These are phyloP conservation scores for Tylochromis polylepis DNA, from an alignment of 2,113 vertebrate species.

Conservation along the genomic window DNA sequence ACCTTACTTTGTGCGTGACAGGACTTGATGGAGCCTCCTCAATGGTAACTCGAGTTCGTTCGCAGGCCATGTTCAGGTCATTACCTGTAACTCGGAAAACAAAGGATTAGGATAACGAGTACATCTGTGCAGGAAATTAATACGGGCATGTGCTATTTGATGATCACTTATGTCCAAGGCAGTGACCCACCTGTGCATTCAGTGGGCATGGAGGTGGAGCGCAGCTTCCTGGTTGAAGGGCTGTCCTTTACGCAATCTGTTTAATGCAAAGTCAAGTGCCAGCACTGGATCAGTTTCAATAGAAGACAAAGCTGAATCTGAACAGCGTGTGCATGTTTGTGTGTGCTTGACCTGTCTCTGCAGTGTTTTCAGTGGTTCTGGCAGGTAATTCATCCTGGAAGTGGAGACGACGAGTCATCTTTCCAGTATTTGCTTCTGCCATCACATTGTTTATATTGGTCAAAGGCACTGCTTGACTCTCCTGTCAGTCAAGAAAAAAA, in stretches of 20 bases:
- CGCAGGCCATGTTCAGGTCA: constrained; percentile 80
- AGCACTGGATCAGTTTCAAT: not conserved
- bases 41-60: constrained; percentile 72
- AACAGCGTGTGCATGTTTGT: not conserved
- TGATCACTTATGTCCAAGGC: not conserved
- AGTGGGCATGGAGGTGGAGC: constrained; percentile 66
- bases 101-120: not conserved
- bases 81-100: constrained; percentile 44
- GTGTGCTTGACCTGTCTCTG: constrained; percentile 72
- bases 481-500: constrained; percentile 62
- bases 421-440: constrained; percentile 52
- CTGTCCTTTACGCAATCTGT: constrained; percentile 70
- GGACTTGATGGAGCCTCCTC: constrained; percentile 72
- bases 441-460: constrained; percentile 77
- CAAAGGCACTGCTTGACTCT: constrained; percentile 83
- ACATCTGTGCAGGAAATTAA: not conserved
- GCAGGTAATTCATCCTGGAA: constrained; percentile 72
- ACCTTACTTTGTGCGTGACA: constrained; percentile 73
- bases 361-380: constrained; percentile 38
- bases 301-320: not conserved
- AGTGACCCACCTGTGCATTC: constrained; percentile 71
- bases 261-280: not conserved
- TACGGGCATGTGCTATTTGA: not conserved
- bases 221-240: constrained; percentile 63
- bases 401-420: constrained; percentile 68